Percentiles rank a stretch among this genome's conserved stretches.
Conservation (phyloP, 1,140 invertebrate genomes). For the Saxidomus purpurata region DNA sequence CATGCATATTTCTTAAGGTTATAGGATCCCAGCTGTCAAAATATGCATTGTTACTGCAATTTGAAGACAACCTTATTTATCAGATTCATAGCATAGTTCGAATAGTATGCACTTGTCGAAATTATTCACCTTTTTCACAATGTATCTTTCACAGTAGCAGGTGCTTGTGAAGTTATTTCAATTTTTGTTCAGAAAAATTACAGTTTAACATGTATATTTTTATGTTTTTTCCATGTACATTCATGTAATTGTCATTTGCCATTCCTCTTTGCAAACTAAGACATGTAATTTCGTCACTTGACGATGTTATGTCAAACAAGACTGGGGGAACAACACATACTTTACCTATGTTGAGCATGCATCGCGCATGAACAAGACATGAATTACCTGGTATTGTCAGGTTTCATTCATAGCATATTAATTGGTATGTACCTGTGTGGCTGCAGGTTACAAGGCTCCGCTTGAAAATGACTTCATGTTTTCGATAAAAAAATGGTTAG, state of each 20-base stretch:
- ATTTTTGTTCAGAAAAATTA: background rate
- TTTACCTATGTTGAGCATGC: background rate
- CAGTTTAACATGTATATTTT: background rate
- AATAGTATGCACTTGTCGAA: background rate
- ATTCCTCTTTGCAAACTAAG: background rate
- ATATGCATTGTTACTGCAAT: too few relatives aligned
- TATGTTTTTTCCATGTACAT: background rate
- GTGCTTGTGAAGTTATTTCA: background rate
- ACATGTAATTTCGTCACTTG: conserved; percentile 22
- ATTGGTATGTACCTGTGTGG: background rate
- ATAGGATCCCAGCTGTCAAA: too few relatives aligned
- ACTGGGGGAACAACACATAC: background rate
- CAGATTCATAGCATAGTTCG: too few relatives aligned
- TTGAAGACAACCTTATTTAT: too few relatives aligned
- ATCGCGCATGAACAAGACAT: background rate
- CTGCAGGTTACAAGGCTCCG: too few relatives aligned
- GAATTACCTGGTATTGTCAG: background rate
- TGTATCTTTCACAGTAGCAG: background rate
- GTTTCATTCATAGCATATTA: background rate
- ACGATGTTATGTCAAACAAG: background rate
- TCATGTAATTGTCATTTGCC: background rate
- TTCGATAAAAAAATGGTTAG: too few relatives aligned
- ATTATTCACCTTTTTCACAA: too few relatives aligned
- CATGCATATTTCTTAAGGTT: too few relatives aligned
- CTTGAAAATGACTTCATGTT: too few relatives aligned